Percentiles rank a stretch among this genome's conserved stretches.
Conservation (phyloP, 1,140 invertebrate species). For the Trissolcus basalis region DNA sequence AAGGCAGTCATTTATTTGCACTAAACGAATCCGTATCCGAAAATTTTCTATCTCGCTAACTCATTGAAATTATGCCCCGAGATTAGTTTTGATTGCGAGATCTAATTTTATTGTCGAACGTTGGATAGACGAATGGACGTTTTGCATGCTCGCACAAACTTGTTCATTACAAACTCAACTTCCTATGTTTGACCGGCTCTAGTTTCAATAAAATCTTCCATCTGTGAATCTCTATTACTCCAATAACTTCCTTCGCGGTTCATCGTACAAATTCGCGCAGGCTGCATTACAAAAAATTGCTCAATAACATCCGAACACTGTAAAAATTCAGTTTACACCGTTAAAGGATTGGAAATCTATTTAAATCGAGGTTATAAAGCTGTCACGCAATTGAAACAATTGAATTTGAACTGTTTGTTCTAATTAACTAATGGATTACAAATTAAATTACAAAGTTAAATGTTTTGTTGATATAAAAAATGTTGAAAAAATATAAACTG, state of each 20-base stretch:
- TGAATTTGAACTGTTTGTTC: too few species aligned
- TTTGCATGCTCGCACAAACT: slow-evolving; percentile 10
- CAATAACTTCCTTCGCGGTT: slow-evolving; percentile 4
- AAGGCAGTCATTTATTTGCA: slow-evolving; percentile 50
- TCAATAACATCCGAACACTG: too few species aligned
- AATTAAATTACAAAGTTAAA: too few species aligned
- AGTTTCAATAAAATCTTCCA: slow-evolving; percentile 27
- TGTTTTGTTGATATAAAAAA: too few species aligned
- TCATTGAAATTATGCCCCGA: slow-evolving; percentile 33
- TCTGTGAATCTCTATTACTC: neutral
- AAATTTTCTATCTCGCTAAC: slow-evolving; percentile 42
- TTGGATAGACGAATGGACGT: slow-evolving; percentile 22
- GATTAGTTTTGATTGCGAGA: slow-evolving; percentile 34
- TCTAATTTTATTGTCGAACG: slow-evolving; percentile 39
- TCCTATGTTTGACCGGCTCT: slow-evolving; percentile 14
- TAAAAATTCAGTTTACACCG: too few species aligned
- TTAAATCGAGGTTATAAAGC: too few species aligned
- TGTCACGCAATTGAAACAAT: too few species aligned
- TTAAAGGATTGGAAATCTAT: too few species aligned
- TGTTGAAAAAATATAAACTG: too few species aligned
- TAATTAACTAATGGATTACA: too few species aligned
- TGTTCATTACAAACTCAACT: slow-evolving; percentile 9
- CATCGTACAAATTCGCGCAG: too few species aligned
- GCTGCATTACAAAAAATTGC: too few species aligned
- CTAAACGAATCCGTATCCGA: slow-evolving; percentile 43